A percentile compares a stretch with the other conserved stretches of the same genome.
These are phyloP conservation scores for Catagonus wagneri DNA, from an alignment of 2,113 vertebrate genomes.

Conservation along the genomic window DNA sequence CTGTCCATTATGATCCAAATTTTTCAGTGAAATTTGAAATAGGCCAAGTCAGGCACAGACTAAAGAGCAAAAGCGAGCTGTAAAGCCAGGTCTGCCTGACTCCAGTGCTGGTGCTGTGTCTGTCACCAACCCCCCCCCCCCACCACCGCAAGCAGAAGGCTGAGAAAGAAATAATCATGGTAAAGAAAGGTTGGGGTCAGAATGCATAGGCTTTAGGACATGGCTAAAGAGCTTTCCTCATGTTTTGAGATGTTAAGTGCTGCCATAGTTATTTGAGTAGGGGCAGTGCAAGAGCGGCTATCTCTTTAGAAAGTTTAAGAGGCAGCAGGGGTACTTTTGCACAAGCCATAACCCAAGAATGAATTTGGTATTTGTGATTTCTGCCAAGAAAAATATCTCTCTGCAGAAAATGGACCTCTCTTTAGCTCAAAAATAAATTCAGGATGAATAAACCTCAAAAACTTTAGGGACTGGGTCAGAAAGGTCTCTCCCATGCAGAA, in stretches of 20 bases:
- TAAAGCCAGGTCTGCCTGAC: not conserved
- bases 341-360: not conserved
- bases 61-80: not conserved
- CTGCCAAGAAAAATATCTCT: slow-evolving; percentile 59
- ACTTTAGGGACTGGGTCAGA: slow-evolving; percentile 50
- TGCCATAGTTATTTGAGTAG: not conserved
- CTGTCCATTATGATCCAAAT: not conserved
- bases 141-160: not conserved
- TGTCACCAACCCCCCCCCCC: too few species aligned
- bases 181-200: not conserved
- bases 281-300: rapidly evolving
- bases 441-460: slow-evolving; percentile 62
- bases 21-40: not conserved
- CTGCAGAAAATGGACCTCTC: slow-evolving; percentile 33
- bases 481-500: slow-evolving; percentile 49
- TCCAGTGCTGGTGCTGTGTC: not conserved
- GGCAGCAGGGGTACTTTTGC: not conserved
- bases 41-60: not conserved
- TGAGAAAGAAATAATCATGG: not conserved
- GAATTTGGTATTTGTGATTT: slow-evolving; percentile 60
- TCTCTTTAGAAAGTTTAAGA: not conserved
- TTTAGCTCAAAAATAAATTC: slow-evolving; percentile 68
- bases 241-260: not conserved
- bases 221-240: not conserved
- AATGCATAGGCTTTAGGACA: not conserved